A percentile compares a stretch with the other conserved stretches of the same genome.
These are phyloP conservation scores for Steromphala cineraria DNA, from an alignment of 2,888 invertebrate species.

Conservation along the genomic window DNA sequence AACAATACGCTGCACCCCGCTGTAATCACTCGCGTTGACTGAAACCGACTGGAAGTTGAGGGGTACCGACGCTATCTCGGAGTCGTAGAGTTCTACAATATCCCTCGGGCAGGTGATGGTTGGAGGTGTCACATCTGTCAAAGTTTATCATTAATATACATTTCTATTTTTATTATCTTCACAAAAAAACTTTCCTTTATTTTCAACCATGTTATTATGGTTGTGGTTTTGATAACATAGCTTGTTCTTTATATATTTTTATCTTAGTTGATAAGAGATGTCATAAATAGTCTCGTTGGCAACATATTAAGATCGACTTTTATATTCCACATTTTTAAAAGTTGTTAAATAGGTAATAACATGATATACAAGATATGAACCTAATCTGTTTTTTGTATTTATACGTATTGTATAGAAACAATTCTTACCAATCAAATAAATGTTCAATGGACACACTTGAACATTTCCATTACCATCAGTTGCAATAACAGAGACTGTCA, in stretches of 20 bases:
- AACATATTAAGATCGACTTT: no score
- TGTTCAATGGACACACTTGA: slow-evolving; percentile 41
- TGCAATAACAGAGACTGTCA: slow-evolving; percentile 49
- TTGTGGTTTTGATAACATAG: not conserved
- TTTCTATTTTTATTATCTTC: not conserved
- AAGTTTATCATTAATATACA: not conserved
- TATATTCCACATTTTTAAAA: no score
- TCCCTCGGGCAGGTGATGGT: slow-evolving; percentile 48
- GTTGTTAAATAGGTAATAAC: no score
- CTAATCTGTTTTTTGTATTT: no score
- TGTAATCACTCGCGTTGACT: slow-evolving; percentile 35
- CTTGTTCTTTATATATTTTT: no score
- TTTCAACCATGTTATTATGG: not conserved
- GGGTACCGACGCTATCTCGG: slow-evolving; percentile 3
- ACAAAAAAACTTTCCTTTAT: not conserved
- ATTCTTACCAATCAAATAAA: slow-evolving; percentile 49
- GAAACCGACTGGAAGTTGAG: slow-evolving; percentile 20
- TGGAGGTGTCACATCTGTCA: slow-evolving; percentile 54
- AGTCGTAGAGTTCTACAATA: slow-evolving; percentile 31
- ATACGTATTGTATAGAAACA: no score
- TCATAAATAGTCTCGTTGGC: no score
- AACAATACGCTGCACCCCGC: slow-evolving; percentile 23
- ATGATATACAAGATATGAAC: no score
- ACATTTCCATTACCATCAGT: slow-evolving; percentile 47
- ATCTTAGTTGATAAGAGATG: no score